These are phyloP conservation scores for Cephalotes varians DNA, from an alignment of 2,888 invertebrate genomes.

Conservation along the genomic window DNA sequence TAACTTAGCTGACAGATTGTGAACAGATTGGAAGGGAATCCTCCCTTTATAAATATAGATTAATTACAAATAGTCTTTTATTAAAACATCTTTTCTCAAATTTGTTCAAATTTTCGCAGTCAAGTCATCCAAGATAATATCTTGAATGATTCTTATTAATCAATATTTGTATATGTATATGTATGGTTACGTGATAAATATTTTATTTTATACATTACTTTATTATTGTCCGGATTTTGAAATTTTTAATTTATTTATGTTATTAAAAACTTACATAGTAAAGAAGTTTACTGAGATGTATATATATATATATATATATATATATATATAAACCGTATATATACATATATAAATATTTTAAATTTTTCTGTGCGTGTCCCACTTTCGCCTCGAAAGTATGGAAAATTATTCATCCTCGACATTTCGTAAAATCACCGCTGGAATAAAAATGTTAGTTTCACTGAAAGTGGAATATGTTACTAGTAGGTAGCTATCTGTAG, in stretches of 20 bases:
- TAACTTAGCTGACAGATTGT: constrained; percentile 5
- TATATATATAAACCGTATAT: no score
- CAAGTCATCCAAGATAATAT: not conserved
- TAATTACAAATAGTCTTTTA: not conserved
- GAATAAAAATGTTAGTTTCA: constrained; percentile 40
- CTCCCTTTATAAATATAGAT: not conserved
- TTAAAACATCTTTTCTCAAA: not conserved
- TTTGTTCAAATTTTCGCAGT: not conserved
- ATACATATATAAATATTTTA: no score
- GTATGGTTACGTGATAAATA: not conserved
- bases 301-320: no score
- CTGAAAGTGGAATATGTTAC: constrained; percentile 38
- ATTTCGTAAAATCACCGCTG: constrained; percentile 10
- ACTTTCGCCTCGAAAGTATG: not conserved
- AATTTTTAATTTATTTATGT: not conserved
- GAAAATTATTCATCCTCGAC: constrained; percentile 36
- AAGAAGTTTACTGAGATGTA: not conserved
- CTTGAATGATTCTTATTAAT: not conserved
- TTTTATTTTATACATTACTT: constrained; percentile 2
- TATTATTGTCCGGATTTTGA: not conserved
- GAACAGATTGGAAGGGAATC: not conserved
- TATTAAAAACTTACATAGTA: not conserved
- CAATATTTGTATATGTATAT: not conserved
- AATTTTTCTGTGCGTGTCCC: not conserved
- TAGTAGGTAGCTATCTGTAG: not conserved